Conservation (phyloP, 2,888 invertebrate species). For the Netelia inedita region DNA sequence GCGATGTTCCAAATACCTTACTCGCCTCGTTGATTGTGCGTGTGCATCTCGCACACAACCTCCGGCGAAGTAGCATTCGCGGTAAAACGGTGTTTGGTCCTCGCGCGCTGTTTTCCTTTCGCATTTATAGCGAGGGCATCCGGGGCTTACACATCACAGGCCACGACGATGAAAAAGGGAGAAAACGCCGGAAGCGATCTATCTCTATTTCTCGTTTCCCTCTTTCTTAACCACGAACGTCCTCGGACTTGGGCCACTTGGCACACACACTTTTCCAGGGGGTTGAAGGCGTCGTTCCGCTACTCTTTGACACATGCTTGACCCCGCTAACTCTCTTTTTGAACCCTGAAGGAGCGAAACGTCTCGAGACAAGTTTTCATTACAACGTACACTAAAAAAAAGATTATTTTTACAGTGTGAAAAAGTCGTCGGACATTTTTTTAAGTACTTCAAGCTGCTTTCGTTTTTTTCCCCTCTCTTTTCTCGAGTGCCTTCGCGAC, state of each 20-base stretch:
- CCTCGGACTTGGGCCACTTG: conserved; percentile 42
- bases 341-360: background rate
- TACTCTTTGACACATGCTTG: conserved; percentile 21
- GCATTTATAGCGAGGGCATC: background rate
- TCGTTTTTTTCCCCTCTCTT: too few relatives aligned
- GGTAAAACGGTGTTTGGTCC: background rate
- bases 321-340: conserved; percentile 28
- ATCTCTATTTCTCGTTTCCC: background rate
- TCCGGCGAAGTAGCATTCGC: background rate
- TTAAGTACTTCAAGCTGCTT: too few relatives aligned
- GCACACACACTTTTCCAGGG: conserved; percentile 17
- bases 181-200: conserved; percentile 31
- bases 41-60: background rate
- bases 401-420: background rate
- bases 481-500: background rate
- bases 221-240: conserved; percentile 11
- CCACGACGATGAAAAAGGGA: conserved; percentile 2
- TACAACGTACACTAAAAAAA: background rate
- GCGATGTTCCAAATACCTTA: conserved; percentile 65
- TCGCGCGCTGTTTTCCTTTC: background rate
- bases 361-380: conserved; percentile 8
- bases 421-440: too few relatives aligned
- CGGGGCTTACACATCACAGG: background rate
- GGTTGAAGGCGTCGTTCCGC: background rate
- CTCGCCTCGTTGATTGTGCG: conserved; percentile 10